These are phyloP conservation scores for Sebastes dallii DNA, from an alignment of 2,797 vertebrate species.

Conservation along the genomic window DNA sequence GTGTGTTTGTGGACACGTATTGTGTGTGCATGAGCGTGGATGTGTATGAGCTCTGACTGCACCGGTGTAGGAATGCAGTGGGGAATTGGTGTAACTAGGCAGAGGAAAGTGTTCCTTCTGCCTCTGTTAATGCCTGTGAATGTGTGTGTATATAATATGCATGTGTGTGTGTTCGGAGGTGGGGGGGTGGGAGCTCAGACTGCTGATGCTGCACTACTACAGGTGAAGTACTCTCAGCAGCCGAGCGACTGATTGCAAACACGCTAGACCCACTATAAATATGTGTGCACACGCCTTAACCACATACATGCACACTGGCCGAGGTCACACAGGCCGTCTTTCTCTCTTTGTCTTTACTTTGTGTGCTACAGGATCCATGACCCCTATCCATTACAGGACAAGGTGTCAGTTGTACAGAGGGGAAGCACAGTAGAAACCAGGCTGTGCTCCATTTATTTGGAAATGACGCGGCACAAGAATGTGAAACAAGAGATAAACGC, in stretches of 20 bases:
- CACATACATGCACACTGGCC: slow-evolving; percentile 12
- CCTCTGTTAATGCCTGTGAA: slow-evolving; percentile 30
- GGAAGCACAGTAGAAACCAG: slow-evolving; percentile 31
- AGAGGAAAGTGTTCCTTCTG: slow-evolving; percentile 64
- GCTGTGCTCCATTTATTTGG: slow-evolving; percentile 32
- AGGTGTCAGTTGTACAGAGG: background rate
- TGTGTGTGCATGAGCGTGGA: slow-evolving; percentile 36
- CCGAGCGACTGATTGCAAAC: slow-evolving; percentile 61
- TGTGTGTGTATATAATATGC: slow-evolving; percentile 23
- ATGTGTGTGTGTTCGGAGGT: slow-evolving; percentile 23
- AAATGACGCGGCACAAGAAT: slow-evolving; percentile 24
- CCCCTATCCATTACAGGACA: too few species aligned
- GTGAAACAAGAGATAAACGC: slow-evolving; percentile 16
- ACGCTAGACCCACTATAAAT: slow-evolving; percentile 46
- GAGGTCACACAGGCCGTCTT: slow-evolving; percentile 52
- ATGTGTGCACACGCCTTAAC: slow-evolving; percentile 15
- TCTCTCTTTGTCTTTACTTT: slow-evolving; percentile 45
- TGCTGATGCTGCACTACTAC: slow-evolving; percentile 70
- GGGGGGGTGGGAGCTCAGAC: slow-evolving; percentile 32
- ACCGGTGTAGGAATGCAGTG: slow-evolving; percentile 62
- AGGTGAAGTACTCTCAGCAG: slow-evolving; percentile 63
- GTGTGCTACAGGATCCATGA: slow-evolving; percentile 41
- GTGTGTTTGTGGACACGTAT: slow-evolving; percentile 22
- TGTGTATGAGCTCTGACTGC: slow-evolving; percentile 55
- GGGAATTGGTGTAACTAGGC: slow-evolving; percentile 70